Base-by-base conservation (phyloP, 2,797 vertebrate genomes). In the Falco biarmicus region DNA sequence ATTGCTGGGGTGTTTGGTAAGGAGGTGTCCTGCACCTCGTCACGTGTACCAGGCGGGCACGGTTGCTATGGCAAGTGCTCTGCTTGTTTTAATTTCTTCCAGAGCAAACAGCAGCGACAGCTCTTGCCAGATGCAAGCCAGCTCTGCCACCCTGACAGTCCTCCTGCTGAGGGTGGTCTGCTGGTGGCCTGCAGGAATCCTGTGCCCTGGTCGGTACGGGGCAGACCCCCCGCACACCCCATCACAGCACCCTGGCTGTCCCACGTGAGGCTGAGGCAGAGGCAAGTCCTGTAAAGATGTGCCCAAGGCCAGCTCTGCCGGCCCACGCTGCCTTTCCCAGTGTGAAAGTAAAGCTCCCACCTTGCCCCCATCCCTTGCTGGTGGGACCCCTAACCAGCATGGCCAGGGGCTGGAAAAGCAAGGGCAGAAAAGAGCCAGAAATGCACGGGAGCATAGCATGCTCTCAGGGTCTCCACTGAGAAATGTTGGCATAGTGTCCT, bases 31-130 rank as follows among this genome's bases (percentile, higher is more conserved):
- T 83, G 77, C 68, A 12, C 84, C 1, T 1, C 12, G 41, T 80
- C 89, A 94, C 29, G 1, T 78, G 94, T 22, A 5, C 43, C 37
- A 0, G 11, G 66, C 5, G 0, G 69, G 65, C 54, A 81, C 9
- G 3, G 92, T 96, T 96, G 93, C 95, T 39, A 95, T 91, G 80
- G 91, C 73, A 88, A 96, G 80, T 13, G 77, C 74, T 93, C 37
- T 3, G 3, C 84, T 93, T 96, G 95, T 96, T 97, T 97, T 95
- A 84, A 80, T 93, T 90, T 86, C 89, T 90, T 41, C 53, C 86
- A 89, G 86, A 93, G 89, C 91, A 96, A 97, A 97, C 91, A 97
- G 85, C 68, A 83, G 71, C 0, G 0, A 61, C 91, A 64, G 57
- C 57, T 83, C 85, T 59, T 77, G 88, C 63, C 89, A 96, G 92